These are phyloP conservation scores for Halocaridina rubra DNA, from an alignment of 2,888 invertebrate species.

Conservation along the genomic window DNA sequence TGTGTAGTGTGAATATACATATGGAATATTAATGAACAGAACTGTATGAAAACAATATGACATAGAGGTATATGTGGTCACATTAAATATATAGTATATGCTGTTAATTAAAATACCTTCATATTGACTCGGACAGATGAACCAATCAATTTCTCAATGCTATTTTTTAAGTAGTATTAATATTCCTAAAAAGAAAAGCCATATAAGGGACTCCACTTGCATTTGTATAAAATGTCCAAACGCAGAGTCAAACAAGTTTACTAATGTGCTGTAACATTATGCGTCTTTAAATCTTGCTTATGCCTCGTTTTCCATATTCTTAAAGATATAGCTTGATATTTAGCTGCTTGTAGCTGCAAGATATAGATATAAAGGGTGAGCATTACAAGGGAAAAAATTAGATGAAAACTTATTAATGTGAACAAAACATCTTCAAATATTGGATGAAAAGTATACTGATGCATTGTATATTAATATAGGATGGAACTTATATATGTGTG, in stretches of 20 bases:
- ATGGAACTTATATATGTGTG: background rate
- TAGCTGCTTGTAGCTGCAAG: conserved; percentile 48
- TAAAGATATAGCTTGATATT: background rate
- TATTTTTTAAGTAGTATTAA: no score
- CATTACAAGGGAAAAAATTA: background rate
- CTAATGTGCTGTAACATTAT: no score
- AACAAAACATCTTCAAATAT: background rate
- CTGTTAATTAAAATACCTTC: no score
- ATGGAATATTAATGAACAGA: background rate
- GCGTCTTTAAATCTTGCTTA: no score
- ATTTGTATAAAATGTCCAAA: no score
- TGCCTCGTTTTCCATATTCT: no score
- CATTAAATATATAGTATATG: background rate
- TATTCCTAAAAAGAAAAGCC: no score
- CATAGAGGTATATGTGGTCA: background rate
- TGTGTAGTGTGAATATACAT: background rate
- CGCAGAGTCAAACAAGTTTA: no score
- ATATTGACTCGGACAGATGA: no score
- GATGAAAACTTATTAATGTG: background rate
- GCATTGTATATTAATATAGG: background rate
- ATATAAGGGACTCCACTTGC: no score
- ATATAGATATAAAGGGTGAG: no score
- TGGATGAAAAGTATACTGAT: background rate
- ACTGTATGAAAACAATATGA: background rate
- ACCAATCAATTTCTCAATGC: no score